A percentile compares a stretch with the other conserved stretches of the same genome.
Conservation (phyloP, 92 coral and sea anemone species). For the Plumapathes pennacea region DNA sequence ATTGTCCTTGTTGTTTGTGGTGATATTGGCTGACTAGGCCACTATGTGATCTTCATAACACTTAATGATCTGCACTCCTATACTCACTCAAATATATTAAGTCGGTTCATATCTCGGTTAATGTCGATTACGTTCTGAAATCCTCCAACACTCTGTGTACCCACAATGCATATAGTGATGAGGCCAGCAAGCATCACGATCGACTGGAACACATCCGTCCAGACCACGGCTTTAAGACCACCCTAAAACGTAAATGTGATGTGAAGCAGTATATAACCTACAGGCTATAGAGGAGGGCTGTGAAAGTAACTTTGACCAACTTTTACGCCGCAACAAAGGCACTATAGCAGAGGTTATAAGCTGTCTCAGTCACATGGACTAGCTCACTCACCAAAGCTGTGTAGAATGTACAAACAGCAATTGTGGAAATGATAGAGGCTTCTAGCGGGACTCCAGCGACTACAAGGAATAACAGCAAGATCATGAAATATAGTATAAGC, state of each 20-base stretch:
- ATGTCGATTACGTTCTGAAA: conserved; percentile 52
- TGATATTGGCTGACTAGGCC: no score
- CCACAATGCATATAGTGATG: conserved; percentile 51
- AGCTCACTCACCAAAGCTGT: conserved; percentile 47
- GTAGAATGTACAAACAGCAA: conserved; percentile 47
- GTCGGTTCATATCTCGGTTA: conserved; percentile 40
- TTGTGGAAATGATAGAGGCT: conserved; percentile 40
- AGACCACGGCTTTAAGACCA: conserved; percentile 65
- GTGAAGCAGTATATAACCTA: not conserved
- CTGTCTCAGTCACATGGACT: no score
- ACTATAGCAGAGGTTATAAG: no score
- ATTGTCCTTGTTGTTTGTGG: no score
- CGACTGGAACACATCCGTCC: conserved; percentile 62
- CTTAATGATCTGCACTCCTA: no score
- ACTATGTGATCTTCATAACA: no score
- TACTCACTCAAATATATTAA: conserved; percentile 51
- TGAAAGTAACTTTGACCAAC: no score
- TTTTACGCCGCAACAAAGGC: no score
- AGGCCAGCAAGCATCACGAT: conserved; percentile 58
- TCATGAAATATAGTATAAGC: no score
- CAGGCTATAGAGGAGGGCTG: no score
- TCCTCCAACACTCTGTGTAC: conserved; percentile 44
- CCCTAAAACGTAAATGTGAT: conserved; percentile 19
- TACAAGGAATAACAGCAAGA: no score
- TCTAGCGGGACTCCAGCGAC: conserved; percentile 58